Percentiles rank a stretch among this genome's conserved stretches.
Evolutionary conservation across 2,113 vertebrate species (phyloP).

Genomic region (Corythornis madagascariensis): DNA sequence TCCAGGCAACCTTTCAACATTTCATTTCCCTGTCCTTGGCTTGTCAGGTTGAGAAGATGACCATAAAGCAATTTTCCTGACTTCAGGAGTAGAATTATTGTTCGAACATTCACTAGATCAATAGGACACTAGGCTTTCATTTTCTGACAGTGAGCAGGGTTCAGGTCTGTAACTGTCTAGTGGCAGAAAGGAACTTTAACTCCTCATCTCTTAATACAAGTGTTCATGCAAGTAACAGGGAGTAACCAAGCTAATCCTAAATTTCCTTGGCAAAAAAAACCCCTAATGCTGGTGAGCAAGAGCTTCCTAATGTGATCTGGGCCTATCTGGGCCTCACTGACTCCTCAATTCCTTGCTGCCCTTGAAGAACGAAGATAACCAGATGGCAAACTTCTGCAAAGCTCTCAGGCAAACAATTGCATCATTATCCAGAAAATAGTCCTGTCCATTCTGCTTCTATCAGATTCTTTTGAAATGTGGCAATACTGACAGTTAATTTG

Average conservation of each 20-base stretch:
- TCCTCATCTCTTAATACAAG: neutral
- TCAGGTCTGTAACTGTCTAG: neutral
- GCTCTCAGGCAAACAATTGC: neutral
- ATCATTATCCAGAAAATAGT: neutral
- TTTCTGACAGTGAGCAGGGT: neutral
- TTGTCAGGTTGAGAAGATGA: neutral
- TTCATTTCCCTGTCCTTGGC: neutral
- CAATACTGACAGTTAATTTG: neutral
- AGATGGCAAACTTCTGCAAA: neutral
- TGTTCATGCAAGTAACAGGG: neutral
- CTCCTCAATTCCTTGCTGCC: neutral
- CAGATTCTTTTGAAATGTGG: neutral
- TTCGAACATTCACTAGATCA: neutral
- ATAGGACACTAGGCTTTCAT: neutral
- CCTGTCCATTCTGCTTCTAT: neutral
- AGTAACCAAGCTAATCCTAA: neutral
- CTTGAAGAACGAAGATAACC: neutral
- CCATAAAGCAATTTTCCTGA: neutral
- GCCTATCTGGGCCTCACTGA: neutral
- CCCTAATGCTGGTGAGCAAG: neutral
- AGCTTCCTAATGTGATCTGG: neutral
- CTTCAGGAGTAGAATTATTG: neutral
- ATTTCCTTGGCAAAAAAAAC: neutral
- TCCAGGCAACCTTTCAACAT: neutral
- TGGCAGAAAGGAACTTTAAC: neutral